Base-by-base conservation (phyloP, 2,797 vertebrate genomes). In the Oreochromis mossambicus region DNA sequence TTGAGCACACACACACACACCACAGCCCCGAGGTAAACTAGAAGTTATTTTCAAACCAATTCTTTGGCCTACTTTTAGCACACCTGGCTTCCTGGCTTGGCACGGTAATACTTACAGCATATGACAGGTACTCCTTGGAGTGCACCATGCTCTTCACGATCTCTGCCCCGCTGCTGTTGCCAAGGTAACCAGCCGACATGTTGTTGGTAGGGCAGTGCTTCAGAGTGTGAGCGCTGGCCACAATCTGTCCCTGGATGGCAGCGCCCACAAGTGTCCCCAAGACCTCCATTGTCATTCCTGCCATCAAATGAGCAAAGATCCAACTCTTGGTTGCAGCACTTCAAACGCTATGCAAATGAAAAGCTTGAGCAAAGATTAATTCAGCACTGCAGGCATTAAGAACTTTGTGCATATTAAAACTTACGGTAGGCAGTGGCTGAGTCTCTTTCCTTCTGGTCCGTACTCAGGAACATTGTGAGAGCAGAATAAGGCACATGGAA, bases 401-500 rank as follows among this genome's bases (percentile, higher is more conserved):
- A 32, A 8, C 9, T 80, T 77, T 61, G 41, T 70, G 76, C 46
- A 75, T 76, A 21, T 75, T 58, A 32, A 46, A 86, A 79, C 97
- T 96, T 96, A 99, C 99, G 92, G 93, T 98, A 99, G 1, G 98
- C 98, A 0, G 98, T 99, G 91, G 97, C 98, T 1, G 98, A 98
- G 95, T 99, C 98, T 92, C 99, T 95, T 77, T 99, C 98, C 91
- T 92, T 96, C 94, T 98, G 97, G 86, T 97, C 96, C 3, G 96
- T 96, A 88, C 97, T 99, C 93, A 99, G 97, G 91, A 99, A 98
- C 98, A 99, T 99, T 91, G 97, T 99, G 91, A 99, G 97, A n/a
- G 98, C 97, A 3, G 98, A 97, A 89, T 99, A 99, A 73, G 98
- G 97, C 78, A 99, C 99, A 15, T 99, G 98, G 92, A 97, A 99